These are phyloP conservation scores for Peromyscus attwateri DNA, from an alignment of 2,797 vertebrate species.

Conservation along the genomic window DNA sequence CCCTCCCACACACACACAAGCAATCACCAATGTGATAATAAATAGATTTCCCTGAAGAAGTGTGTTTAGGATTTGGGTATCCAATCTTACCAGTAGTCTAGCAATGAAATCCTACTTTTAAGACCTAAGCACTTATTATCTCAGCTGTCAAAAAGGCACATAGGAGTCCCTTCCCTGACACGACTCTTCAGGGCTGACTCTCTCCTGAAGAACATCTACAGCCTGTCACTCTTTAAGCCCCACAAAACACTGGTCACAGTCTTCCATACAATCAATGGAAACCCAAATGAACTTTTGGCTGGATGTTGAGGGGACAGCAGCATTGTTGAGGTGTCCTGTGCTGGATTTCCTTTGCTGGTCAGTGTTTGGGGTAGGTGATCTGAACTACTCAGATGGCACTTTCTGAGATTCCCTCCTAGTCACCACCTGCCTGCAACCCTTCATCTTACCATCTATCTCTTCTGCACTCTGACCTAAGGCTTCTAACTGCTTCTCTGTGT, in stretches of 20 bases:
- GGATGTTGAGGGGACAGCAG: no score
- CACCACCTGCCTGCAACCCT: background rate
- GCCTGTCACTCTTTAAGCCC: background rate
- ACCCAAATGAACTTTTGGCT: background rate
- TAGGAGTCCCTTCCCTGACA: background rate
- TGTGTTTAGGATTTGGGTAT: background rate
- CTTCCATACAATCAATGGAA: background rate
- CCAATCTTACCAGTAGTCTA: background rate
- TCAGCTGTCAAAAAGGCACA: background rate
- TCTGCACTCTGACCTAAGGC: background rate
- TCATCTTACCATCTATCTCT: background rate
- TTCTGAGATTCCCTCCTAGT: background rate
- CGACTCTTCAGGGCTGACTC: no score
- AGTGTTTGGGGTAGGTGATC: background rate
- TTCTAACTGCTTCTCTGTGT: background rate
- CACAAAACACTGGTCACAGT: background rate
- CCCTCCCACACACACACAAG: background rate
- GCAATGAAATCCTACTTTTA: background rate
- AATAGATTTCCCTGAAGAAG: background rate
- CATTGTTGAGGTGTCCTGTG: background rate
- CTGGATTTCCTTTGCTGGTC: background rate
- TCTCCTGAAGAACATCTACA: background rate
- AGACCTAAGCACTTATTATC: background rate
- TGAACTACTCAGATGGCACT: fast-evolving
- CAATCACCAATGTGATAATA: background rate